A percentile compares a stretch with the other conserved stretches of the same genome.
Conservation (phyloP, 2,113 vertebrate species). For the Puntigrus tetrazona region DNA sequence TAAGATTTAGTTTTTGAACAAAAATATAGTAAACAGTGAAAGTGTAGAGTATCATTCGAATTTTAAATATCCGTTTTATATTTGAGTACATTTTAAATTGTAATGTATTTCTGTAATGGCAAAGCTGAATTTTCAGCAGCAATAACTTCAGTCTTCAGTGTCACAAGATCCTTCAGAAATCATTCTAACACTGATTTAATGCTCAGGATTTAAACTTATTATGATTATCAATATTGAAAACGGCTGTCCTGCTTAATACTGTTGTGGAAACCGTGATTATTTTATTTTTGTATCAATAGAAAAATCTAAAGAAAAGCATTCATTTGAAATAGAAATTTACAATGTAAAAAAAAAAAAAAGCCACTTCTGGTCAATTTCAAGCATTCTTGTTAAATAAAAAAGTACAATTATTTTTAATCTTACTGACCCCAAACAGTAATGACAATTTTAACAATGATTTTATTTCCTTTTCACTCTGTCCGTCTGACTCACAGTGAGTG, state of each 20-base stretch:
- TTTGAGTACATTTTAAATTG: neutral
- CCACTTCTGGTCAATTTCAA: neutral
- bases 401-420: neutral
- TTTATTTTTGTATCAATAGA: neutral
- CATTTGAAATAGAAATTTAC: neutral
- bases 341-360: neutral
- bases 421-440: neutral
- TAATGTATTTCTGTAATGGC: neutral
- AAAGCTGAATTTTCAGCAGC: neutral
- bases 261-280: neutral
- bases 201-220: too few relatives aligned
- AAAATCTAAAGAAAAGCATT: neutral
- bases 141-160: neutral
- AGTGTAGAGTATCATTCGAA: neutral
- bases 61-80: too few relatives aligned
- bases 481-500: constrained; percentile 82
- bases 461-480: neutral
- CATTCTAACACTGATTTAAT: neutral
- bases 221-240: neutral
- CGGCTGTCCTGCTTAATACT: neutral
- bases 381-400: neutral
- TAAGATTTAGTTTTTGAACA: neutral
- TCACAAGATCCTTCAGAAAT: neutral
- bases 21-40: neutral
- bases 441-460: neutral